phyloP scores from a whole-genome alignment of 2,797 vertebrate genomes.

The Poecilia velifera region DNA sequence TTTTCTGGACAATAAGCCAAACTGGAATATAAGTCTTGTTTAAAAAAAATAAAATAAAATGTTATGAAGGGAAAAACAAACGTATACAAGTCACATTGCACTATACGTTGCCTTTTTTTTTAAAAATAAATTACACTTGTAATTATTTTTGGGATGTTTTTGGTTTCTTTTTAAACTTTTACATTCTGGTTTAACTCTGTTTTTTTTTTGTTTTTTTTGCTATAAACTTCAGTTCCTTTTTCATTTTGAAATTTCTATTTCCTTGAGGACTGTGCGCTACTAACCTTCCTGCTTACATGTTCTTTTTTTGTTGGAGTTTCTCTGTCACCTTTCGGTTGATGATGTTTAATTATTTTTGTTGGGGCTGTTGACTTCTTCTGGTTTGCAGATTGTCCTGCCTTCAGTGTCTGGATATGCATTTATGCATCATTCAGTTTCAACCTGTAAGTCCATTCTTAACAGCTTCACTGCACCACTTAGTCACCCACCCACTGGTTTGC shows the following conservation, averaged over 20 bases:
- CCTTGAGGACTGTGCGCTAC: neutral
- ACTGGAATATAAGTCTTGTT: too few species aligned
- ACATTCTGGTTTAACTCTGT: neutral
- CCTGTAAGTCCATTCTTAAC: neutral
- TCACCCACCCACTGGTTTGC: neutral
- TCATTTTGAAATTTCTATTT: neutral
- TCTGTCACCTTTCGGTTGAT: neutral
- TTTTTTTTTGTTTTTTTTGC: neutral
- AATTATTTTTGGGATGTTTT: neutral
- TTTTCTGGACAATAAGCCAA: too few species aligned
- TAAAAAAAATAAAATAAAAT: too few species aligned
- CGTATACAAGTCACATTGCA: too few species aligned
- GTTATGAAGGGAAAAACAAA: too few species aligned
- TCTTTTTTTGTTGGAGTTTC: neutral
- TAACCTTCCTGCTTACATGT: neutral
- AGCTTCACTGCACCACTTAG: neutral
- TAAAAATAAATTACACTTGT: neutral
- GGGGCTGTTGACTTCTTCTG: neutral
- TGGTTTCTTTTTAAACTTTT: neutral
- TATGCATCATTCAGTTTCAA: neutral
- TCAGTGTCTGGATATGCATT: neutral
- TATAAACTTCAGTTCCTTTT: neutral
- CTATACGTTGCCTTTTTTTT: too few species aligned
- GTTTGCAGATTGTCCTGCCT: neutral
- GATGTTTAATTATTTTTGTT: neutral